Percentiles rank a stretch among this genome's conserved stretches.
These are phyloP conservation scores for Agrotis segetum DNA, from an alignment of 2,888 invertebrate species.

Conservation along the genomic window DNA sequence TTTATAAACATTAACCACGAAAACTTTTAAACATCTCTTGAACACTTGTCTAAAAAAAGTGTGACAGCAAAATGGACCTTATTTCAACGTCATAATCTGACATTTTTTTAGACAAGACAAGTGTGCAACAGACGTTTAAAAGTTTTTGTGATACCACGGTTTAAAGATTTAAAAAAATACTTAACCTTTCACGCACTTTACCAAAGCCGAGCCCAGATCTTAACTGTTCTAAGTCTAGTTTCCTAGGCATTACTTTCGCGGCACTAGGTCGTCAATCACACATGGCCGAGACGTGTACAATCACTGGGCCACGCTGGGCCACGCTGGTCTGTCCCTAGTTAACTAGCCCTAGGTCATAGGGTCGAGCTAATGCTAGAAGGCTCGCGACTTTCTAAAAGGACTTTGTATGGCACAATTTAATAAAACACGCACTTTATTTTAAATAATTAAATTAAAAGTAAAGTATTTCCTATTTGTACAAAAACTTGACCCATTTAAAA, in stretches of 20 bases:
- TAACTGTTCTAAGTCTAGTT: background rate
- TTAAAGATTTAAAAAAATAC: background rate
- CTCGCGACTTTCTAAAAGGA: slow-evolving; percentile 31
- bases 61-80: no score
- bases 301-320: slow-evolving; percentile 49
- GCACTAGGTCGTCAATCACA: slow-evolving; percentile 63
- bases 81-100: no score
- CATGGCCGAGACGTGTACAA: slow-evolving; percentile 48
- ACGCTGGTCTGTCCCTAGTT: slow-evolving; percentile 33
- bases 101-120: no score
- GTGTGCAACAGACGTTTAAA: no score
- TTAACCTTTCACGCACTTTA: background rate
- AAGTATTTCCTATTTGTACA: no score
- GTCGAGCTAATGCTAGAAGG: slow-evolving; percentile 23
- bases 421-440: no score
- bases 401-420: background rate
- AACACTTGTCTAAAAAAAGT: no score
- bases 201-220: background rate
- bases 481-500: no score
- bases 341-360: slow-evolving; percentile 51
- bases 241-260: slow-evolving; percentile 41
- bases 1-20: no score
- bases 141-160: no score
- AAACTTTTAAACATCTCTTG: no score
- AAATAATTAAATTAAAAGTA: no score